Conservation (phyloP, 53 echinoderm and acorn worm species). For the Actinopyga echinites region DNA sequence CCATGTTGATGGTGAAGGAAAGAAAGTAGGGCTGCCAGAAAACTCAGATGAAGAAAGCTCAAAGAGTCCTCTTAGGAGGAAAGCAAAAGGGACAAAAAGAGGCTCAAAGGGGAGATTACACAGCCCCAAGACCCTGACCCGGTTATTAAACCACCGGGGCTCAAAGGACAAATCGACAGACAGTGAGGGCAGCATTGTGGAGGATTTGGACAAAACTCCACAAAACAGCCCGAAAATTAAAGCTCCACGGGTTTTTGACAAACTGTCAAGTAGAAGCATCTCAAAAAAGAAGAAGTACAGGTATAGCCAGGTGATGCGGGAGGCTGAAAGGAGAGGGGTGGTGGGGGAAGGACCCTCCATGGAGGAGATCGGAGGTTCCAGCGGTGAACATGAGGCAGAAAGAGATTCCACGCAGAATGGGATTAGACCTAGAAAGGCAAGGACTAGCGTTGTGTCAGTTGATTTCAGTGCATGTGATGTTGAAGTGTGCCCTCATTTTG, state of each 20-base stretch:
- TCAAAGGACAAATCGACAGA: slow-evolving; percentile 66
- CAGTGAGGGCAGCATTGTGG: slow-evolving; percentile 26
- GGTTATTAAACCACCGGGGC: slow-evolving; percentile 60
- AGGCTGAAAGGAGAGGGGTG: slow-evolving; percentile 77
- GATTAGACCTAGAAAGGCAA: not conserved
- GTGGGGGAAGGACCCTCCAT: slow-evolving; percentile 6
- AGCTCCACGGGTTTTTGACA: slow-evolving; percentile 57
- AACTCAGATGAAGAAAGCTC: slow-evolving; percentile 25
- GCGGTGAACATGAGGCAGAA: not conserved
- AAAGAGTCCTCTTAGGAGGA: slow-evolving; percentile 35
- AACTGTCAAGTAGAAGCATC: slow-evolving; percentile 61
- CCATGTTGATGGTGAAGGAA: slow-evolving; percentile 23
- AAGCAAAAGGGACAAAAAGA: slow-evolving; percentile 8
- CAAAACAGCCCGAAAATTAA: slow-evolving; percentile 52
- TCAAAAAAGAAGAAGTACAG: slow-evolving; percentile 77
- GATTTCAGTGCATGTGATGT: slow-evolving; percentile 76
- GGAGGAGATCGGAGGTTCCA: not conserved
- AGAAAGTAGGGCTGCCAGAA: not conserved
- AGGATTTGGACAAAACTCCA: slow-evolving; percentile 37
- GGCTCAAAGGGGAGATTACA: slow-evolving; percentile 65
- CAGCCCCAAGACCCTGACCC: slow-evolving; percentile 73
- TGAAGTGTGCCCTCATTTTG: slow-evolving; percentile 73
- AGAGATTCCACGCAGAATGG: slow-evolving; percentile 19
- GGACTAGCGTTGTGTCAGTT: slow-evolving; percentile 30
- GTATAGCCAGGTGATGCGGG: slow-evolving; percentile 84